Evolutionary conservation across 2,113 vertebrate genomes (phyloP).

Genomic region (Centrocercus urophasianus): DNA sequence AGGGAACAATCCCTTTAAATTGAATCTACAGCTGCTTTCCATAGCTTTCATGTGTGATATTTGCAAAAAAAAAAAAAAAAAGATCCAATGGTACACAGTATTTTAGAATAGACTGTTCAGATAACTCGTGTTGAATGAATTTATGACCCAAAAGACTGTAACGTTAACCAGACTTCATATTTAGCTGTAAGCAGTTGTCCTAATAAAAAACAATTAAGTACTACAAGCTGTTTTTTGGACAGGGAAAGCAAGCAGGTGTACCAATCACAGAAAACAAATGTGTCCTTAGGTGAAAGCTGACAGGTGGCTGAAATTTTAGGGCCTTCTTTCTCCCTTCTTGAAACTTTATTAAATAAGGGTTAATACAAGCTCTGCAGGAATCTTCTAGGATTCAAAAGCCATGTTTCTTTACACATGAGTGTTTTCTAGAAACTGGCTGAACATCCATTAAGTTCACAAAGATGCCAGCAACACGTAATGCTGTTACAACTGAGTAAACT

Average conservation of each 20-base stretch:
- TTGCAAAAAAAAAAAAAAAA: not conserved
- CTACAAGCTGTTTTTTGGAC: not conserved
- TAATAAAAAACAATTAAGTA: constrained; percentile 11
- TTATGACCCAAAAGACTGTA: not conserved
- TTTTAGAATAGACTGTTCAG: not conserved
- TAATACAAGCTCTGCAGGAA: not conserved
- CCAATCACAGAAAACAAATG: not conserved
- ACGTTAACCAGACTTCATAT: not conserved
- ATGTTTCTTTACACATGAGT: not conserved
- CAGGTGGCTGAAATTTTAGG: not conserved
- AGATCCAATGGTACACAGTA: not conserved
- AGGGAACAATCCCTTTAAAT: not conserved
- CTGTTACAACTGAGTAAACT: constrained; percentile 32
- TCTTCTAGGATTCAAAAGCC: not conserved
- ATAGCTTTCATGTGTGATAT: not conserved
- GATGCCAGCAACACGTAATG: not conserved
- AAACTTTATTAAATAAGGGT: not conserved
- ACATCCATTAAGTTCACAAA: not conserved
- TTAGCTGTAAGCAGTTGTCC: constrained; percentile 9
- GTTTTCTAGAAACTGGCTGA: no score
- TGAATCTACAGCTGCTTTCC: not conserved
- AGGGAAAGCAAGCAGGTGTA: not conserved
- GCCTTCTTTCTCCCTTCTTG: not conserved
- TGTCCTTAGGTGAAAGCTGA: not conserved
- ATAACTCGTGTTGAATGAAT: not conserved